Evolutionary conservation across 1,140 invertebrate species (phyloP).

Genomic region (Sweltsa coloradensis): DNA sequence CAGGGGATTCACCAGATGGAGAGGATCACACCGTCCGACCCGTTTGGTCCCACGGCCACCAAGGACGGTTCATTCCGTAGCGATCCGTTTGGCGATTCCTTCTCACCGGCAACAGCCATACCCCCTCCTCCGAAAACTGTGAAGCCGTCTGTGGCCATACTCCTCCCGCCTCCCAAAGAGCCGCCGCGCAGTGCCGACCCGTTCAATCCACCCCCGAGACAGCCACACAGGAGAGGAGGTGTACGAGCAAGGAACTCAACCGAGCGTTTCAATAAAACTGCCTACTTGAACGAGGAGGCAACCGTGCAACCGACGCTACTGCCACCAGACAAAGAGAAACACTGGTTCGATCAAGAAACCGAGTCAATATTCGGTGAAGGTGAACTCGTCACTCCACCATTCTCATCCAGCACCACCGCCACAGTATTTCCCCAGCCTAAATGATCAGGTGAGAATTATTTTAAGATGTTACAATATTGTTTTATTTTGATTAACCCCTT

Average conservation of each 20-base stretch:
- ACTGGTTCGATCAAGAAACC: conserved; percentile 38
- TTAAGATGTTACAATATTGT: too few relatives aligned
- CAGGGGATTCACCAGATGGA: conserved; percentile 80
- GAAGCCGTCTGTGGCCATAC: conserved; percentile 25
- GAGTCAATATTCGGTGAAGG: conserved; percentile 35
- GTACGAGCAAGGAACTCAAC: not conserved
- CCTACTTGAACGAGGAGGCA: not conserved
- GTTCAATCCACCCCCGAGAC: conserved; percentile 13
- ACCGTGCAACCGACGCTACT: not conserved
- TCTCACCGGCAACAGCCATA: conserved; percentile 32
- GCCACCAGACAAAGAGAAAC: conserved; percentile 16
- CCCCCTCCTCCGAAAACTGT: conserved; percentile 4
- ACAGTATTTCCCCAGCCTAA: too few relatives aligned
- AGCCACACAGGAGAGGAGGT: conserved; percentile 16
- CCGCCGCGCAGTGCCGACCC: conserved; percentile 2
- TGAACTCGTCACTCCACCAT: conserved; percentile 20
- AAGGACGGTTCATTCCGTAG: conserved; percentile 40
- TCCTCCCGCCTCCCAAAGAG: conserved; percentile 26
- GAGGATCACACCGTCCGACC: conserved; percentile 63
- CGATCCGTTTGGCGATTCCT: conserved; percentile 71
- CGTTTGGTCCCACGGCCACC: conserved; percentile 31
- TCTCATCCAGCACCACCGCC: conserved; percentile 4
- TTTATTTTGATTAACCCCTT: too few relatives aligned
- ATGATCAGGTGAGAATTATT: too few relatives aligned
- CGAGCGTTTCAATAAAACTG: not conserved